Evolutionary conservation across 2,888 invertebrate genomes (phyloP), one percentile per base, ranked within the genome.

Genomic region (Amaurobius ferox): DNA sequence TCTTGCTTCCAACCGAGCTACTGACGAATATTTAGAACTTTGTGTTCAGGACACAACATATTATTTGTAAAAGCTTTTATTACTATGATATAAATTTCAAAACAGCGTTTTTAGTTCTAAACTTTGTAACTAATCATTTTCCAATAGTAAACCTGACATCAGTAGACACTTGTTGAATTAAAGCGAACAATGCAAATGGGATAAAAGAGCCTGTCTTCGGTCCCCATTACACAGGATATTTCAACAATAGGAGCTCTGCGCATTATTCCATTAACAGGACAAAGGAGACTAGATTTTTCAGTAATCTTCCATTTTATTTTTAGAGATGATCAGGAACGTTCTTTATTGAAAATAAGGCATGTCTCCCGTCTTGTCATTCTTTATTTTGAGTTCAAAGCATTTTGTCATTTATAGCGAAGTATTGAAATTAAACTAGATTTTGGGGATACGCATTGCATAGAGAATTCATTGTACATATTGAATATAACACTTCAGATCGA

Each of bases 241-340:
- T 35, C 44, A 71, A 79, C 79, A 79, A 79, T 62, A 23, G 79
- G 11, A 28, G 19, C 35, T 29, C 40, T 26, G 39, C 62, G 62
- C 79, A 71, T 79, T 79, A 70, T 79, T 79, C 64, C 79, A 79
- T 79, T 79, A 79, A 29, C 40, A 62, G 62, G 40, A 79, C 79
- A 79, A 79, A 71, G 19, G 70, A 62, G 9, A n/a, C 32, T 19
- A 13, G 70, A 62, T 71, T 79, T 61, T 71, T 79, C 64, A 61
- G 55, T 78, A 55, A 78, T 67, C 68, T 71, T 70, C 32, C n/a
- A 39, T 77, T 68, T 48, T 67, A 44, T 67, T 68, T 77, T 68
- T n/a, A 35, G 30, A 32, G 32, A 55, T 29, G n/a, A n/a, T 30
- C 13, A 29, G 30, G 30, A 16, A n/a, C 66, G 26, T 7, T 70